Evolutionary conservation across 2,888 invertebrate species (phyloP), one percentile per base, ranked within the genome.

Genomic region (Deroplatys truncata): DNA sequence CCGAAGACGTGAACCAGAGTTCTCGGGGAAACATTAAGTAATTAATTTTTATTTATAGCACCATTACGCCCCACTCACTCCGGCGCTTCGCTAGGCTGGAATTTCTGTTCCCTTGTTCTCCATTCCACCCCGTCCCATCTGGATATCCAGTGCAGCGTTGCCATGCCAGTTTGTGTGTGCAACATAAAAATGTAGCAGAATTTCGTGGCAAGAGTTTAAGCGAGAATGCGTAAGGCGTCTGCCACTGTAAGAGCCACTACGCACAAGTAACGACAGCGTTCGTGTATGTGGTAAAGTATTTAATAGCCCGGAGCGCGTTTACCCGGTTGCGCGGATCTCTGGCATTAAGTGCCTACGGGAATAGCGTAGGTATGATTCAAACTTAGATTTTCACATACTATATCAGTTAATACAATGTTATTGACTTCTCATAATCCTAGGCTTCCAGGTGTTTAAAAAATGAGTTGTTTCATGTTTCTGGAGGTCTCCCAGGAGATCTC

Each of bases 41-140:
- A 88, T 88, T 88, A 88, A 88, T 88, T 88, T 88, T 88, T 88
- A 88, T 88, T 88, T 88, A 88, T 88, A 72, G 84, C 35, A 28
- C 72, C 43, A 29, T 28, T 28, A 13, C 56, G 84, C 35, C 28
- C 49, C 35, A 56, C 86, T 25, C 35, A 56, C 86, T 25, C 56
- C 56, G 5, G 56, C 4, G 56, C 56, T 9, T 72, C 20, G 56
- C 56, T 15, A 72, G 20, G 56, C 20, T 20, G 56, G 56, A 72
- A 72, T 72, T 72, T 72, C 20, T 72, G 56, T 20, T 16, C 56
- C 56, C 9, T 72, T 72, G 56, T 72, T 72, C 56, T 72, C 56
- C 56, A 72, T 20, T 25, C 56, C 56, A 15, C 16, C 56, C 56
- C 56, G 5, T 72, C 7, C 56, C 25, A 20, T 72, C 25, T 72